Conservation (phyloP, 2,797 vertebrate species). For the Coendou prehensilis region DNA sequence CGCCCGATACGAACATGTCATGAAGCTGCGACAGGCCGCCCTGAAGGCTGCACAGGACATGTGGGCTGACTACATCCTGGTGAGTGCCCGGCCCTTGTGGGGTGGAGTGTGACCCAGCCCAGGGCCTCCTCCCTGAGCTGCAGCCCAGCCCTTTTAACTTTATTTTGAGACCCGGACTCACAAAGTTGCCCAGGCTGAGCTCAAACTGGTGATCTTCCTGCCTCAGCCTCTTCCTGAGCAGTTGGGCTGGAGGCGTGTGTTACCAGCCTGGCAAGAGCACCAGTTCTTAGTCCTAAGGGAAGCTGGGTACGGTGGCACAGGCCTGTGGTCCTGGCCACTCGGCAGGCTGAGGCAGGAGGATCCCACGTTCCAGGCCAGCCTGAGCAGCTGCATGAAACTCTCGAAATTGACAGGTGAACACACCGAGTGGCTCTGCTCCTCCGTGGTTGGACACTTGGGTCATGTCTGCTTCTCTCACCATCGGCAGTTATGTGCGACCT, state of each 20-base stretch:
- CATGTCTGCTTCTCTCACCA: not conserved
- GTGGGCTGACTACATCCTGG: conserved; percentile 97
- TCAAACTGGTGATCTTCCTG: not conserved
- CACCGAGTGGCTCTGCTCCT: not conserved
- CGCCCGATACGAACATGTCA: conserved; percentile 94
- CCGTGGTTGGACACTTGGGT: not conserved
- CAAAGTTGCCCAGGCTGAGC: not conserved
- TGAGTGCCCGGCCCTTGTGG: conserved; percentile 81
- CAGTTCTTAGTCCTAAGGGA: not conserved
- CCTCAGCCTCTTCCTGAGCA: not conserved
- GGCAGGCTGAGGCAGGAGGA: not conserved
- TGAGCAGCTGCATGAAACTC: not conserved
- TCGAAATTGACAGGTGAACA: not conserved
- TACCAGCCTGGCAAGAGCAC: not conserved
- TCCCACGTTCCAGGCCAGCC: not conserved
- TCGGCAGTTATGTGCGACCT: not conserved
- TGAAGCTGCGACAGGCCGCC: conserved; percentile 96
- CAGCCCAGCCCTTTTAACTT: not conserved
- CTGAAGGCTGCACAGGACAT: conserved; percentile 94
- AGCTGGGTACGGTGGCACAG: not conserved
- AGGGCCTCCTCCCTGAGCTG: not conserved
- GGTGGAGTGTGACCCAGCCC: not conserved
- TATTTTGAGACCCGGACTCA: not conserved
- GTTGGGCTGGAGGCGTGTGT: not conserved
- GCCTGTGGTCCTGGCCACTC: too few relatives aligned